Conservation (phyloP, 2,113 vertebrate genomes). For the Notarius quadriscutis region DNA sequence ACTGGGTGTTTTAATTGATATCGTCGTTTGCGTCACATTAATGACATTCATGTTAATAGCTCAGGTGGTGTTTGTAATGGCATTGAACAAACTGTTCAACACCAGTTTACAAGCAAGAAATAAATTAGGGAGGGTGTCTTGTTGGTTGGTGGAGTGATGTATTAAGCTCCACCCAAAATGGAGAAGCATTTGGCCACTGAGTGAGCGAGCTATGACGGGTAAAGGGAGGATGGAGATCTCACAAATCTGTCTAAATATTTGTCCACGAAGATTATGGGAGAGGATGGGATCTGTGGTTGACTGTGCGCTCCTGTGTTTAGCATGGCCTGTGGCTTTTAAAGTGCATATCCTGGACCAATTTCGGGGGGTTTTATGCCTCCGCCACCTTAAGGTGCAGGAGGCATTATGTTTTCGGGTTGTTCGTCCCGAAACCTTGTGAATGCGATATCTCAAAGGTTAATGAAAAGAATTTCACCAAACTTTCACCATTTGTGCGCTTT, state of each 20-base stretch:
- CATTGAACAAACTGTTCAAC: background rate
- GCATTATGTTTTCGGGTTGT: too few species aligned
- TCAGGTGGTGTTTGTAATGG: background rate
- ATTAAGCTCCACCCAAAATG: background rate
- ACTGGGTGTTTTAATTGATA: background rate
- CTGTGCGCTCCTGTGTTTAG: background rate
- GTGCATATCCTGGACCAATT: too few species aligned
- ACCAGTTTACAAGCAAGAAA: background rate
- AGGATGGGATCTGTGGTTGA: background rate
- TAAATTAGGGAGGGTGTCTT: background rate
- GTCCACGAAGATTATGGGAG: background rate
- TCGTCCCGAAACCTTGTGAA: too few species aligned
- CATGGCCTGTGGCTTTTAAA: background rate
- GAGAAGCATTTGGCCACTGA: background rate
- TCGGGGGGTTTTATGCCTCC: too few species aligned
- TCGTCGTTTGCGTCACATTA: background rate
- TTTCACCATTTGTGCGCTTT: too few species aligned
- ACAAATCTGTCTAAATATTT: constrained; percentile 11
- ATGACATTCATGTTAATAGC: background rate
- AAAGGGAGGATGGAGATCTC: background rate
- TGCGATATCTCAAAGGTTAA: too few species aligned
- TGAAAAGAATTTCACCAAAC: too few species aligned
- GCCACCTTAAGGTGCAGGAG: too few species aligned
- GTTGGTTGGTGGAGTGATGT: background rate
- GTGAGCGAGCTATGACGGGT: background rate